Evolutionary conservation across 2,888 invertebrate species (phyloP).

Genomic region (Mesodorylaimus sp.): DNA sequence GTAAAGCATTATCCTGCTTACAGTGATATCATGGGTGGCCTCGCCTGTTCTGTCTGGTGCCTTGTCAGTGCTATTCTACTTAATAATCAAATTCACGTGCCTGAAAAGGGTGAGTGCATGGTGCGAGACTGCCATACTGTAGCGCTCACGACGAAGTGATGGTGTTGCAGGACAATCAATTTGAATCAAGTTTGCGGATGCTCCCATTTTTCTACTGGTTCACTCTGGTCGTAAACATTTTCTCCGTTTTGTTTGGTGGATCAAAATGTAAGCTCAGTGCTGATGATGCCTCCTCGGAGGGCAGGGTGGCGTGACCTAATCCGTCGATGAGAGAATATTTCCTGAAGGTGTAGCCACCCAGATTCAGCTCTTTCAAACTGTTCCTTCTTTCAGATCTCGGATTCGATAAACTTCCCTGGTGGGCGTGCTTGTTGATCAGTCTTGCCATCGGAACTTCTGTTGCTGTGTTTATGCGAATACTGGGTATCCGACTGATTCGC

Average conservation of each 20-base stretch:
- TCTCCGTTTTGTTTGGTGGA: conserved; percentile 11
- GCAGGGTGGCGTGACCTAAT: no score
- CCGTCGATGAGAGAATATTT: no score
- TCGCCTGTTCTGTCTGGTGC: conserved; percentile 13
- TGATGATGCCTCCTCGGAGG: no score
- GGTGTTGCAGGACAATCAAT: conserved; percentile 4
- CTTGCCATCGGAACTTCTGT: conserved; percentile 1
- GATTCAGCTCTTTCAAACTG: background rate
- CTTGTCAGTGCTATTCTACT: conserved; percentile 10
- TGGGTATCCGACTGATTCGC: conserved; percentile 27
- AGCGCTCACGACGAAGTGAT: background rate
- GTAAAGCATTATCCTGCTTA: background rate
- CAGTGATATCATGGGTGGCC: conserved; percentile 12
- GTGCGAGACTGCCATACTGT: background rate
- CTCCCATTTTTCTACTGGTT: conserved; percentile 10
- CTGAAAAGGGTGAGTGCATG: conserved; percentile 33
- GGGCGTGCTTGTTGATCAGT: conserved; percentile 10
- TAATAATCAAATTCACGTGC: conserved; percentile 40
- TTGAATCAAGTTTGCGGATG: background rate
- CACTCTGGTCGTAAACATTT: conserved; percentile 9
- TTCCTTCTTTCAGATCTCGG: conserved; percentile 1
- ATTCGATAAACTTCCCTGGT: conserved; percentile 11
- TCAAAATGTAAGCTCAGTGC: conserved; percentile 12
- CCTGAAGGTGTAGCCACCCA: background rate
- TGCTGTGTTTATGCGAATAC: conserved; percentile 6